phyloP scores from a whole-genome alignment of 2,113 vertebrate species.

The Petrocephalus zakoni region DNA sequence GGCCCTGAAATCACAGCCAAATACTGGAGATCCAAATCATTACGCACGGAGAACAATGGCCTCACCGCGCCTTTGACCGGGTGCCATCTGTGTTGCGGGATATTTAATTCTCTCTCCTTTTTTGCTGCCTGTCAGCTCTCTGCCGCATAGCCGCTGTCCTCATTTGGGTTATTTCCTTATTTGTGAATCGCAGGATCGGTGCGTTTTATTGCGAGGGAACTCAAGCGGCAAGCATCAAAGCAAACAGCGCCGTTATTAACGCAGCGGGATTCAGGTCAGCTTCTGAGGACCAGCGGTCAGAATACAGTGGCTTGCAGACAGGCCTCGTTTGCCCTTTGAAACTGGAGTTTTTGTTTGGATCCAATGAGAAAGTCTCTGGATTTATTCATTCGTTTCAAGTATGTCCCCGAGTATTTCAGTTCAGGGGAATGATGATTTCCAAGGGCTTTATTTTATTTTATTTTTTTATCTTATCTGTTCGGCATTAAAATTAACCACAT shows the following conservation, averaged over 20 bases:
- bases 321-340: not conserved
- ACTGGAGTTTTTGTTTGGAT: not conserved
- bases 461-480: slow-evolving; percentile 2
- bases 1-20: slow-evolving; percentile 24
- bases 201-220: not conserved
- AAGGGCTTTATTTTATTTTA: not conserved
- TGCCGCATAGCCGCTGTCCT: slow-evolving; percentile 18
- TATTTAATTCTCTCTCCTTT: slow-evolving; percentile 5
- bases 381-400: not conserved
- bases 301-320: not conserved
- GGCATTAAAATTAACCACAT: not conserved
- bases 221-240: not conserved
- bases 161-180: slow-evolving; percentile 19
- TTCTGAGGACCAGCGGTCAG: not conserved
- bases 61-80: slow-evolving; percentile 23
- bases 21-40: slow-evolving; percentile 34
- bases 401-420: not conserved
- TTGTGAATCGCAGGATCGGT: not conserved
- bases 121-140: not conserved
- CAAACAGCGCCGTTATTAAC: not conserved
- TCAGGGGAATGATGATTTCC: not conserved
- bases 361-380: not conserved
- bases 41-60: slow-evolving; percentile 36
- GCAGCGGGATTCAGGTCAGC: not conserved
- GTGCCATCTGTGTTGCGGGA: slow-evolving; percentile 33